phyloP scores from a whole-genome alignment of 1,140 invertebrate genomes.

The Neodiprion virginianus region DNA sequence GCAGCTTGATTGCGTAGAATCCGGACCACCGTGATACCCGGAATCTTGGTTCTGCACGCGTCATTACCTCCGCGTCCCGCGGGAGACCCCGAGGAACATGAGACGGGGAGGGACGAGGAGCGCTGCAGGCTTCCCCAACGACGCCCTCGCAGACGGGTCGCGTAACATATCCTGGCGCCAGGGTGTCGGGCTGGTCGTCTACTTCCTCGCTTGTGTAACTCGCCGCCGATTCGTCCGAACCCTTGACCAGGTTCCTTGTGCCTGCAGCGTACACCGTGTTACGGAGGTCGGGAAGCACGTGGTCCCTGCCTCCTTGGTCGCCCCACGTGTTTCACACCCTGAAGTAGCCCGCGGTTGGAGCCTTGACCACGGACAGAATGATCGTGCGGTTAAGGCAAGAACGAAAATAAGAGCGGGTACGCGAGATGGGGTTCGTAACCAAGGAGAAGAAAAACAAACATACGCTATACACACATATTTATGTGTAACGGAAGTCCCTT shows the following conservation, averaged over 20 bases:
- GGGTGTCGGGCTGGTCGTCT: constrained; percentile 41
- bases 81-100: not conserved
- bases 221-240: not conserved
- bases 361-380: too few species aligned
- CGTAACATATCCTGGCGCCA: constrained; percentile 59
- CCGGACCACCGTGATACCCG: not conserved
- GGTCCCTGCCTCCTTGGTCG: not conserved
- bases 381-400: not conserved
- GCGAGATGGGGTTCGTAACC: too few species aligned
- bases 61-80: constrained; percentile 1
- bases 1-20: not conserved
- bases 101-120: not conserved
- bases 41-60: not conserved
- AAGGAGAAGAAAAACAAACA: not conserved
- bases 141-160: constrained; percentile 58
- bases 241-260: not conserved
- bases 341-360: not conserved
- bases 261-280: not conserved
- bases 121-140: constrained; percentile 26
- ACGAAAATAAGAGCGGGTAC: not conserved
- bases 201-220: not conserved
- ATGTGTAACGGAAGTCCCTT: not conserved
- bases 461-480: not conserved
- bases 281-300: not conserved
- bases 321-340: constrained; percentile 1